Evolutionary conservation across 2,888 invertebrate species (phyloP), one percentile per base, ranked within the genome.

Genomic region (Mallateleia sp.): DNA sequence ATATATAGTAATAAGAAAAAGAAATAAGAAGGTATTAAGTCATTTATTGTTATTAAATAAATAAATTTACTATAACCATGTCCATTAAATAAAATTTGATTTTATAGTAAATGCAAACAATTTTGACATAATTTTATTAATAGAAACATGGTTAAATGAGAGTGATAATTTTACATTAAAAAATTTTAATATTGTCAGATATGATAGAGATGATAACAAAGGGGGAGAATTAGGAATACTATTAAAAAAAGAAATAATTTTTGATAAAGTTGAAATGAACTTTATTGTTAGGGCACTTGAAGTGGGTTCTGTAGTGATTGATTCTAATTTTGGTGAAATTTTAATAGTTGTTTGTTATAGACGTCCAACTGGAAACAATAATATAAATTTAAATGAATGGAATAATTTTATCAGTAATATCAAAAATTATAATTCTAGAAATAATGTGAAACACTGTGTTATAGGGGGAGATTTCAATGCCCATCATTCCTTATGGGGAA

Each of bases 281-380:
- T 28, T 34, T 15, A 62, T 22, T 6, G 6, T 1, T 9, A n/a
- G 24, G 6, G 5, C 62, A 8, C 2, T 62, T 1, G 62, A 62
- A 22, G n/a, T 20, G n/a, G 34, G 62, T 7, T 50, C 69, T 14
- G n/a, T 69, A 1, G 28, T 52, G 9, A 38, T 69, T 28, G 7
- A 69, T 24, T 45, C 69, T 2, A 38, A 50, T 32, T 28, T 71
- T 15, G 69, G 69, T 1, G 54, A 71, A 28, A 71, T 71, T 22
- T 71, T 71, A 25, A 71, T 69, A 20, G n/a, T 18, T 4, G 54
- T 20, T 1, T 71, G 69, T 24, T 71, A 71, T 52, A 71, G 69
- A n/a, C 34, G 38, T 7, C 69, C 66, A 8, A 18, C 8, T 28
- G 5, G 8, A 28, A 28, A 54, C 2, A 54, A n/a, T 5, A 54